A percentile compares a stretch with the other conserved stretches of the same genome.
Conservation (phyloP, 2,113 vertebrate genomes). For the Garra rufa region DNA sequence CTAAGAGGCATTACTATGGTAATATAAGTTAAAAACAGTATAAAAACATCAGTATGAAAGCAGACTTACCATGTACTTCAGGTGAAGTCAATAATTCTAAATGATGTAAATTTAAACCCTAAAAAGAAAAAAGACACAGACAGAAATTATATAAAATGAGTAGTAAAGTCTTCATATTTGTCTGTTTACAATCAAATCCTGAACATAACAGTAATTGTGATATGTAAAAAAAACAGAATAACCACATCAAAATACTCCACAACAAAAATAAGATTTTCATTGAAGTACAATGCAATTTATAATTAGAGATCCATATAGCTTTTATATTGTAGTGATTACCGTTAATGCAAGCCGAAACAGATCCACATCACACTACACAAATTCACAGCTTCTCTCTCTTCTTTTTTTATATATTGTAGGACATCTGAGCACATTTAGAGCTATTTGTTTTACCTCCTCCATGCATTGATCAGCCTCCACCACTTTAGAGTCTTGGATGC, state of each 20-base stretch:
- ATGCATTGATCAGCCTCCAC: not conserved
- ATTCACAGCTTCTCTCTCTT: not conserved
- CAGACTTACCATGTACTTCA: slow-evolving; percentile 40
- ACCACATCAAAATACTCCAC: not conserved
- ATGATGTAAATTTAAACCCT: slow-evolving; percentile 14
- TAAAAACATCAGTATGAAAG: not conserved
- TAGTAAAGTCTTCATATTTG: not conserved
- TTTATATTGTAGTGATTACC: not conserved
- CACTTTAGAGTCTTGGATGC: slow-evolving; percentile 28
- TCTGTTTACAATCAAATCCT: not conserved
- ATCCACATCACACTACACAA: not conserved
- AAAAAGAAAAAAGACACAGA: not conserved
- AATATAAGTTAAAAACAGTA: not conserved
- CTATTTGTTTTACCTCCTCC: slow-evolving; percentile 21
- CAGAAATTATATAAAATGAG: not conserved
- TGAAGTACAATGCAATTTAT: not conserved
- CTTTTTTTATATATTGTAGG: not conserved
- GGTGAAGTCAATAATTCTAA: not conserved
- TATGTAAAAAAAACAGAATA: not conserved
- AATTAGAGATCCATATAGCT: not conserved
- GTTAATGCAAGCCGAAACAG: not conserved
- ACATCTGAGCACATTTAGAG: not conserved
- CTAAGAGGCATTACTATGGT: not conserved
- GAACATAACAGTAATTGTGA: not conserved
- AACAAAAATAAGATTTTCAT: not conserved